Evolutionary conservation across 2,888 invertebrate species (phyloP), one percentile per base, ranked within the genome.

Genomic region (Rhorus exstirpatorius): DNA sequence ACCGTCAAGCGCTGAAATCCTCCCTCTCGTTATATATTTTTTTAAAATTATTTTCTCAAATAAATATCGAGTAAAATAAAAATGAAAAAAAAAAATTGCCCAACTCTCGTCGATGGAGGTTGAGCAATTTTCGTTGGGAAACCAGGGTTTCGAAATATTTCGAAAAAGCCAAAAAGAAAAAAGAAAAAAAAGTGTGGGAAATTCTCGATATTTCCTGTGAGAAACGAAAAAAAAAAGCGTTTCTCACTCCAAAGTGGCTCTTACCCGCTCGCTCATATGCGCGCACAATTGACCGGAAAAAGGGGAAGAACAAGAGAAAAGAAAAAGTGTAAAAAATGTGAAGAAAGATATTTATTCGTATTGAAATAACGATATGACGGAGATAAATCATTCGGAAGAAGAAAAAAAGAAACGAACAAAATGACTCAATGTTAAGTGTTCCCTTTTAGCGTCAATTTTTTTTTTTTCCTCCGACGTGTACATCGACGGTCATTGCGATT

Each of bases 81-180:
- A n/a, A 12, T 14, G 21, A 72, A 53, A 38, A 65, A 24, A 49
- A 49, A n/a, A 58, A 70, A 49, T 60, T 51, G 35, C 24, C 17
- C 46, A 35, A 53, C 44, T 58, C 53, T 21, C 46, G 26, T 49
- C 14, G 41, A 53, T 68, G 26, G 53, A 26, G 31, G 46, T 35
- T 35, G 24, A 60, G 41, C 35, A 41, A 67, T 76, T 71, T 60
- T 79, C 61, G 35, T 71, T 55, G 68, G 77, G 79, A 65, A 70
- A 84, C n/a, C 84, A 82, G 82, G 84, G 84, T 84, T 82, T 71
- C 63, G 79, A 70, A 72, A 74, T 49, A 63, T 71, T 79, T 70
- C 68, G 63, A 68, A 44, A 71, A 26, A 17, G 55, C 51, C 46
- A 53, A 58, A 70, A 58, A 51, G 63, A 65, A 49, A 35, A 49